Percentiles rank a stretch among this genome's conserved stretches.
phyloP scores from a whole-genome alignment of 2,888 invertebrate genomes.

The Eueremaeus valkanovi region DNA sequence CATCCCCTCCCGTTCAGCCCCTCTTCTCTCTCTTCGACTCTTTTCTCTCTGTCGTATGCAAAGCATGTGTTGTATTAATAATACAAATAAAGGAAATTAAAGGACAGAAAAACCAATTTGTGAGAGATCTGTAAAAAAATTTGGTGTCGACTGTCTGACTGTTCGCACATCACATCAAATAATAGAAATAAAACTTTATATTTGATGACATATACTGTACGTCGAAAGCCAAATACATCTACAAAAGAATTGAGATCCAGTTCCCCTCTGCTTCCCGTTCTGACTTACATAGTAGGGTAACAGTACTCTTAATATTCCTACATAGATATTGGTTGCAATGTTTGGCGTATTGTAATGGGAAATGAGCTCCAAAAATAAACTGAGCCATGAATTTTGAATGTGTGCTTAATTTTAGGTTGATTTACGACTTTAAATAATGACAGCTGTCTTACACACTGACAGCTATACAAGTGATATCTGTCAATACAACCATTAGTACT shows the following conservation, averaged over 20 bases:
- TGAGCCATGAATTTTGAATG: constrained; percentile 21
- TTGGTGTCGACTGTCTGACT: background rate
- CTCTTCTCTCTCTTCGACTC: too few species aligned
- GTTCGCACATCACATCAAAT: too few species aligned
- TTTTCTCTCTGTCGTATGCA: too few species aligned
- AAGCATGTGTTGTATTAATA: background rate
- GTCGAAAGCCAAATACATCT: too few species aligned
- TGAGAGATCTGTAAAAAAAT: background rate
- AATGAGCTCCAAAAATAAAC: constrained; percentile 21
- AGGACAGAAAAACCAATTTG: constrained; percentile 7
- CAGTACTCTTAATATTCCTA: too few species aligned
- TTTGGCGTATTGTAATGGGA: too few species aligned
- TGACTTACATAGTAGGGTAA: too few species aligned
- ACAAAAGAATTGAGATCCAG: too few species aligned
- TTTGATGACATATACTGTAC: background rate
- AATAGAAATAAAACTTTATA: background rate
- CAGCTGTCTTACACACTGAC: constrained; percentile 20
- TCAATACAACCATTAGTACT: constrained; percentile 21
- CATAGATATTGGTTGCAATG: too few species aligned
- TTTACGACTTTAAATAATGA: constrained; percentile 26
- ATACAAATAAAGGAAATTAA: constrained; percentile 15
- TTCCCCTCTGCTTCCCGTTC: too few species aligned
- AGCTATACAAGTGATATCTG: constrained; percentile 27
- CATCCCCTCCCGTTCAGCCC: background rate
- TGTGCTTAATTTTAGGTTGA: constrained; percentile 30